A percentile compares a stretch with the other conserved stretches of the same genome.
phyloP scores from a whole-genome alignment of 2,797 vertebrate genomes.

The Acipenser ruthenus region DNA sequence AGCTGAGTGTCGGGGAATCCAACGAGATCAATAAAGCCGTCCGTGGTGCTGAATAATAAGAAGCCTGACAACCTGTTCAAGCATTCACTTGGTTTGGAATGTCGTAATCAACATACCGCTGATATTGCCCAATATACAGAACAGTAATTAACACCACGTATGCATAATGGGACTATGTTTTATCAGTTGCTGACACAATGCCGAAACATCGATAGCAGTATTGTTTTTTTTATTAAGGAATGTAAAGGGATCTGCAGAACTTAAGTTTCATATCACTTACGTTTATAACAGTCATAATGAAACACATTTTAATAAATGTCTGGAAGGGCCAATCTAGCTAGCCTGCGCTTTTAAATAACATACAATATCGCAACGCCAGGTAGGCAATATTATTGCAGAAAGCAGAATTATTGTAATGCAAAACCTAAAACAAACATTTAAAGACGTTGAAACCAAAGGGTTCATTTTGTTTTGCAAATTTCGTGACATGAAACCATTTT shows the following conservation, averaged over 20 bases:
- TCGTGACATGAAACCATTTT: too few species aligned
- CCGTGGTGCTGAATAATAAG: not conserved
- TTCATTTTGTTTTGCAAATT: too few species aligned
- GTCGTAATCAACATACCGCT: not conserved
- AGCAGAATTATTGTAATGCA: too few species aligned
- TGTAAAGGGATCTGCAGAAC: not conserved
- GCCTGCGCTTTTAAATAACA: too few species aligned
- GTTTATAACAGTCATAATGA: too few species aligned
- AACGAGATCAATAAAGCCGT: not conserved
- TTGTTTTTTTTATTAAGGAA: not conserved
- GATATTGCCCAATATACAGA: not conserved
- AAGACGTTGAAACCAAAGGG: too few species aligned
- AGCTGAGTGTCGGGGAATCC: not conserved
- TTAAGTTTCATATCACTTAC: too few species aligned
- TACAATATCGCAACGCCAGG: too few species aligned
- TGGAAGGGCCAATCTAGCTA: too few species aligned
- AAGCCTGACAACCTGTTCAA: not conserved
- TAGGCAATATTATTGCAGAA: too few species aligned
- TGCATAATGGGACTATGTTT: not conserved
- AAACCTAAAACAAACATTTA: too few species aligned
- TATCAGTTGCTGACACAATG: not conserved
- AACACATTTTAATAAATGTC: too few species aligned
- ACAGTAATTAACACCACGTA: not conserved
- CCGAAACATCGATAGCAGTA: not conserved
- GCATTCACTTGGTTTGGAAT: not conserved